Evolutionary conservation across 2,888 invertebrate species (phyloP).

Genomic region (Nowickia ferox): DNA sequence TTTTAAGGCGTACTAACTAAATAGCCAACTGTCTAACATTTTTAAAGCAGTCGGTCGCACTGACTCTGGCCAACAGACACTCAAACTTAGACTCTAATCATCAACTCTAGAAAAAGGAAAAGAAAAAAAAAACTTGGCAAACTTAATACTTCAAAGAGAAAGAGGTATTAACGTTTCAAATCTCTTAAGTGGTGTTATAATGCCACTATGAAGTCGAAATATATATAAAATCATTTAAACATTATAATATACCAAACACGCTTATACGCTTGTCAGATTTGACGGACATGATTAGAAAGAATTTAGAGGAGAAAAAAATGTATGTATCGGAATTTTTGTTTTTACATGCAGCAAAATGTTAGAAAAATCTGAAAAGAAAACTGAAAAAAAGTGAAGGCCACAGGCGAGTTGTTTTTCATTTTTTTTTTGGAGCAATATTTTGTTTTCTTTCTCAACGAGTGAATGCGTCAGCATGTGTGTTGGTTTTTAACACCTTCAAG

Average conservation of each 20-base stretch:
- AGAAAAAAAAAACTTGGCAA: constrained; percentile 35
- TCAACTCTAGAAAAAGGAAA: constrained; percentile 1
- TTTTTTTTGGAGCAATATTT: constrained; percentile 24
- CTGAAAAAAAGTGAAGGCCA: constrained; percentile 65
- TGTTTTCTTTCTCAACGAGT: background rate
- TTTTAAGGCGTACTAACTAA: constrained; percentile 62
- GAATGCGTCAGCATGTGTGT: background rate
- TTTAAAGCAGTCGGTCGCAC: constrained; percentile 26
- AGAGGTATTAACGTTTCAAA: constrained; percentile 73
- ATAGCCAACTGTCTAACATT: constrained; percentile 40
- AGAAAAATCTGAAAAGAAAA: constrained; percentile 23
- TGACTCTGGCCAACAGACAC: constrained; percentile 14
- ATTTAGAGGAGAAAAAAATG: constrained; percentile 67
- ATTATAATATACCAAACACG: constrained; percentile 41
- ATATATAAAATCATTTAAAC: constrained; percentile 26
- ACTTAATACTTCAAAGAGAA: constrained; percentile 53
- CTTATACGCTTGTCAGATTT: constrained; percentile 69
- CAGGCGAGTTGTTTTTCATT: constrained; percentile 15
- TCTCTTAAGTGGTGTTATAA: constrained; percentile 56
- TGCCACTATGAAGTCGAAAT: constrained; percentile 59
- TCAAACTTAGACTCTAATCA: constrained; percentile 53
- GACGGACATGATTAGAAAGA: constrained; percentile 79
- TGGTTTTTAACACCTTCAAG: constrained; percentile 34
- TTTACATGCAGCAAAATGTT: constrained; percentile 40
- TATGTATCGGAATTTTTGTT: constrained; percentile 50